phyloP scores from a whole-genome alignment of 2,113 vertebrate genomes.

The Siniperca chuatsi region DNA sequence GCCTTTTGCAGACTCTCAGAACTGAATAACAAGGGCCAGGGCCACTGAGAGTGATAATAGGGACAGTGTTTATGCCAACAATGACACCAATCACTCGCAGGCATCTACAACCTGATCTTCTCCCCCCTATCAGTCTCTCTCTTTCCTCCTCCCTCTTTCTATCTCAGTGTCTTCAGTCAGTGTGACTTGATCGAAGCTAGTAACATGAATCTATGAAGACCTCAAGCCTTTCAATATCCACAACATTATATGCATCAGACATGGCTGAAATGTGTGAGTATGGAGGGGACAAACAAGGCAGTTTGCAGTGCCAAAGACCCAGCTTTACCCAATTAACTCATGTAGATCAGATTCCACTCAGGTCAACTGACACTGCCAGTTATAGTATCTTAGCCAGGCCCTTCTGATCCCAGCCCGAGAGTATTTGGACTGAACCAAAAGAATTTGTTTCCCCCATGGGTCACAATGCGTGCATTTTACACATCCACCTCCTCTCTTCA shows the following conservation, averaged over 20 bases:
- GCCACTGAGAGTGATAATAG: conserved; percentile 25
- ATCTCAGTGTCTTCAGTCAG: conserved; percentile 8
- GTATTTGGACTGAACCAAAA: conserved; percentile 31
- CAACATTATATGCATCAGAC: conserved; percentile 10
- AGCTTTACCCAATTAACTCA: conserved; percentile 17
- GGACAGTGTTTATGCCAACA: conserved; percentile 30
- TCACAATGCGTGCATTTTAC: conserved; percentile 14
- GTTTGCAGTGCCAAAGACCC: background rate
- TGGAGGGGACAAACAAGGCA: conserved; percentile 14
- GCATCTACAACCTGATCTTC: conserved; percentile 27
- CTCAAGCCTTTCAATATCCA: conserved; percentile 9
- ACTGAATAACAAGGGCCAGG: conserved; percentile 10
- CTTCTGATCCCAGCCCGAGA: background rate
- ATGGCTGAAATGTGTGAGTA: conserved; percentile 13
- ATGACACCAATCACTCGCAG: conserved; percentile 28
- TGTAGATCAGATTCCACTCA: conserved; percentile 28
- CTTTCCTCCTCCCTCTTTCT: background rate
- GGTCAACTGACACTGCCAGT: conserved; percentile 16
- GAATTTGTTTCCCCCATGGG: conserved; percentile 27
- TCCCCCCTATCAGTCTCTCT: background rate
- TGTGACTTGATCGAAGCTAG: conserved; percentile 5
- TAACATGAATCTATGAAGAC: conserved; percentile 19
- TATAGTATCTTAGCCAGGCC: conserved; percentile 15
- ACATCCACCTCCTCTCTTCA: conserved; percentile 19
- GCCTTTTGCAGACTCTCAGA: conserved; percentile 17